Conservation (phyloP, 23 tunicate species). For the Ciona savignyi region DNA sequence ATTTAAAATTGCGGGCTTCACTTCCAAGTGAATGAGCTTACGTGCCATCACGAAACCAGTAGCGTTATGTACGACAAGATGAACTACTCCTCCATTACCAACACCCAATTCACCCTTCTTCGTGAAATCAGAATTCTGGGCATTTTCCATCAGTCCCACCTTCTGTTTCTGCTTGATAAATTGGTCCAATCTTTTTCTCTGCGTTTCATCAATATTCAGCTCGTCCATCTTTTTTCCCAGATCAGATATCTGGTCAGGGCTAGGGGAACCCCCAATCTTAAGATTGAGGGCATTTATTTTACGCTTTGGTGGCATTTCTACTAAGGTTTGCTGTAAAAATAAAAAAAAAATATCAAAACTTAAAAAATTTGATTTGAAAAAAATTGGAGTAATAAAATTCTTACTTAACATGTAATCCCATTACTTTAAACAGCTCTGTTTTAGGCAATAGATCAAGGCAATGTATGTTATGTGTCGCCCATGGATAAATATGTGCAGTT, state of each 20-base stretch:
- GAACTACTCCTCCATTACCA: conserved; percentile 98
- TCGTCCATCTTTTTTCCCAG: conserved; percentile 50
- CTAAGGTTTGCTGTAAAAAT: too few species aligned
- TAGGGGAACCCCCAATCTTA: not conserved
- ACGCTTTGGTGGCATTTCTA: not conserved
- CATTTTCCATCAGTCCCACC: conserved; percentile 90
- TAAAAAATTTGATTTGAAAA: too few species aligned
- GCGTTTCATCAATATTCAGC: conserved; percentile 70
- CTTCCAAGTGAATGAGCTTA: conserved; percentile 91
- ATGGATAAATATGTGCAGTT: too few species aligned
- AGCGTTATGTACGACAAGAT: conserved; percentile 80
- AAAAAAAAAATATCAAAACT: too few species aligned
- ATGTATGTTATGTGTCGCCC: too few species aligned
- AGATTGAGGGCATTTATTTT: not conserved
- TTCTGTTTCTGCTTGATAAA: conserved; percentile 86
- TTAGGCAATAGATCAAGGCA: too few species aligned
- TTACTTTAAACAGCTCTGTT: too few species aligned
- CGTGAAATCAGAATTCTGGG: conserved; percentile 79
- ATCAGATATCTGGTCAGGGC: not conserved
- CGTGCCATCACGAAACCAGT: conserved; percentile 89
- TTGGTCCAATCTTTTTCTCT: conserved; percentile 68
- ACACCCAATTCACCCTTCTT: conserved; percentile 84
- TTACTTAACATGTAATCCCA: too few species aligned
- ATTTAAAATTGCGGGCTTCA: conserved; percentile 77
- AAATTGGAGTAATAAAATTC: too few species aligned